Conservation (phyloP, 2,797 vertebrate genomes). For the Buphagus erythrorhynchus region DNA sequence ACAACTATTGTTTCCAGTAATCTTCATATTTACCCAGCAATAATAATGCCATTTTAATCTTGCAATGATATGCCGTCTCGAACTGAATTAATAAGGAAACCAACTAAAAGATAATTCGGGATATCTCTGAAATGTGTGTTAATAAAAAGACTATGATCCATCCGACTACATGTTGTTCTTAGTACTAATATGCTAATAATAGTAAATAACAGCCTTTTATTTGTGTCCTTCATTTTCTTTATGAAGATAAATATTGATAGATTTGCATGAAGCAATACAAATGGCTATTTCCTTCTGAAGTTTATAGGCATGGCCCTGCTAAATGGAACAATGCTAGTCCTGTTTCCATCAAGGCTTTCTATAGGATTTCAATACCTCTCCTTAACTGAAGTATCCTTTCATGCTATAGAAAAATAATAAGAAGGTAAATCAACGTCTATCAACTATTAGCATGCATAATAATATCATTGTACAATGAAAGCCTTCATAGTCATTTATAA, state of each 20-base stretch:
- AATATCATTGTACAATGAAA: not conserved
- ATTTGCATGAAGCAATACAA: not conserved
- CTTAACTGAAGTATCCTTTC: not conserved
- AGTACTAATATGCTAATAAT: conserved; percentile 41
- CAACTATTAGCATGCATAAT: not conserved
- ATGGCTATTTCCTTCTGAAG: not conserved
- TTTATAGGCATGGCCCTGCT: not conserved
- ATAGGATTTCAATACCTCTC: not conserved
- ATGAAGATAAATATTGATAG: not conserved
- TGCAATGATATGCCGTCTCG: conserved; percentile 52
- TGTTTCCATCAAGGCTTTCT: not conserved
- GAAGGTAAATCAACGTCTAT: not conserved
- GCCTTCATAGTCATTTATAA: not conserved
- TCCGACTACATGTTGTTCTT: not conserved
- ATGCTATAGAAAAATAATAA: not conserved
- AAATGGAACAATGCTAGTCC: not conserved
- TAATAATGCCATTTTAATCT: conserved; percentile 68
- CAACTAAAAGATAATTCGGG: conserved; percentile 60
- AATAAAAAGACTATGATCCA: conserved; percentile 55
- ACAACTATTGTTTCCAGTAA: conserved; percentile 67
- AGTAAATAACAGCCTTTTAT: not conserved
- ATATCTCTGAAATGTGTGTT: conserved; percentile 41
- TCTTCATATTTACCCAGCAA: conserved; percentile 58
- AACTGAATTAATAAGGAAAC: conserved; percentile 68
- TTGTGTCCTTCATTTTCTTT: not conserved